Percentiles rank a stretch among this genome's conserved stretches.
Conservation (phyloP, 1,140 invertebrate species). For the Neotoxoptera formosana region DNA sequence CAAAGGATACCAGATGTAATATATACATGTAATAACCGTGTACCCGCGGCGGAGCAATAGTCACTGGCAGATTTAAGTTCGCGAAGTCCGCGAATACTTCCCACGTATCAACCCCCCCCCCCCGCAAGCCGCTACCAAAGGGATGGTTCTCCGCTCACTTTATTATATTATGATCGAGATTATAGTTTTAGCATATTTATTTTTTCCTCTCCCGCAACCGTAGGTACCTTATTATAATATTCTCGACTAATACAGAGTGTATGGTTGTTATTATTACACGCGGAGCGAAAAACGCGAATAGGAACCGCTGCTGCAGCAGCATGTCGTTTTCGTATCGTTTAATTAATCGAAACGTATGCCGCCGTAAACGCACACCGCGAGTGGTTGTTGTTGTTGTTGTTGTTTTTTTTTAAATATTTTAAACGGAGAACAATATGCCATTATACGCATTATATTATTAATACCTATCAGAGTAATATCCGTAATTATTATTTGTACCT, state of each 20-base stretch:
- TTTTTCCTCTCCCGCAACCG: neutral
- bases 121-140: no score
- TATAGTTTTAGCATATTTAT: neutral
- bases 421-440: neutral
- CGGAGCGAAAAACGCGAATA: neutral
- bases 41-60: no score
- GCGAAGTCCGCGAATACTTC: no score
- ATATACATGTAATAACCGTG: no score
- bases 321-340: neutral
- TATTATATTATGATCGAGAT: neutral
- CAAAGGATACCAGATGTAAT: no score
- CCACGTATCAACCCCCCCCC: no score
- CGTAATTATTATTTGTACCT: conserved; percentile 5
- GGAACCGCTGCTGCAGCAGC: neutral
- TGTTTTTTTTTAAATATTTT: neutral
- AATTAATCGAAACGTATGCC: neutral
- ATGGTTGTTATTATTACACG: neutral
- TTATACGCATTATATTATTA: neutral
- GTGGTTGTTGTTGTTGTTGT: no score
- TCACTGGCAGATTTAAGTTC: no score
- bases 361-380: neutral
- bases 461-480: neutral
- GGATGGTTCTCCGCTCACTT: neutral
- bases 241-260: no score
- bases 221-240: neutral